Evolutionary conservation across 2,888 invertebrate genomes (phyloP).

Genomic region (Acholoe squamosa): DNA sequence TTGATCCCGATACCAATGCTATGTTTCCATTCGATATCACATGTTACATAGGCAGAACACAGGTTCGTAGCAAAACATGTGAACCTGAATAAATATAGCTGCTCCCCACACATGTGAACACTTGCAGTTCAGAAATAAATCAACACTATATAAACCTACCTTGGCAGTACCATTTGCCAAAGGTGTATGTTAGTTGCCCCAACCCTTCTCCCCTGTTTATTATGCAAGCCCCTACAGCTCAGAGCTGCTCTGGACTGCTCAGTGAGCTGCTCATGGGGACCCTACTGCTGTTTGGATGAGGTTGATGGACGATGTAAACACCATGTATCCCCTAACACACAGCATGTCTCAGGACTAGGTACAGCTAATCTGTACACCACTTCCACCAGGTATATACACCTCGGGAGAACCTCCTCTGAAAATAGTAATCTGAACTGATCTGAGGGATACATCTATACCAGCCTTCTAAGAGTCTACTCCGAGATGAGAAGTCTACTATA

Average conservation of each 20-base stretch:
- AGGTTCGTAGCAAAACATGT: too few species aligned
- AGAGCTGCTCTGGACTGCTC: not conserved
- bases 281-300: not conserved
- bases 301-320: conserved; percentile 17
- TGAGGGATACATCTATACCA: too few species aligned
- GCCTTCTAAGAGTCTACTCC: too few species aligned
- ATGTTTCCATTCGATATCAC: too few species aligned
- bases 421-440: conserved; percentile 3
- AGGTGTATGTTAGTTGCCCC: not conserved
- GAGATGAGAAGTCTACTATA: too few species aligned
- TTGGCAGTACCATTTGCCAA: not conserved
- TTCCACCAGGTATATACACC: not conserved
- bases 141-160: conserved; percentile 16
- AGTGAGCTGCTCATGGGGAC: not conserved
- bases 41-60: too few species aligned
- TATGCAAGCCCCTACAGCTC: not conserved
- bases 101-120: not conserved
- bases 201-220: conserved; percentile 3
- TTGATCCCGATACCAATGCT: too few species aligned
- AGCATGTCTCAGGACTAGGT: not conserved
- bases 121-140: not conserved
- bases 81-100: too few species aligned
- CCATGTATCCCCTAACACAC: conserved; percentile 10
- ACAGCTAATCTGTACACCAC: not conserved
- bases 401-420: not conserved